Percentiles rank a stretch among this genome's conserved stretches.
phyloP scores from a whole-genome alignment of 2,797 vertebrate species.

The Arnoldichthys spilopterus region DNA sequence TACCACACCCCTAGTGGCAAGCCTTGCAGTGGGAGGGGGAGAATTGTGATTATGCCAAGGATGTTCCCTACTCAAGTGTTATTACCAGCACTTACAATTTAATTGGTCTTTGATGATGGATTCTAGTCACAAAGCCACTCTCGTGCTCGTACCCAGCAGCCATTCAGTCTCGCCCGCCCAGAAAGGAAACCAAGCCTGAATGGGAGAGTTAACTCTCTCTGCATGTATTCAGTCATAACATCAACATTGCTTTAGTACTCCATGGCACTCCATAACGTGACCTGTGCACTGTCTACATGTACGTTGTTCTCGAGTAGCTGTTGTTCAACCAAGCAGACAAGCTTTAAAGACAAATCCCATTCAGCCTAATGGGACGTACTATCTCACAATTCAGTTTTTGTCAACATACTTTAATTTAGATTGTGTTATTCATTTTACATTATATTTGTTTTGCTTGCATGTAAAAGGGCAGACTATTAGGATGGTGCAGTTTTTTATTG shows the following conservation, averaged over 20 bases:
- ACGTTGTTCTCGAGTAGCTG: neutral
- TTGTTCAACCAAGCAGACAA: neutral
- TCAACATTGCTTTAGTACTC: constrained; percentile 4
- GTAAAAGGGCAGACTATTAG: neutral
- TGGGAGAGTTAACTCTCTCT: constrained; percentile 37
- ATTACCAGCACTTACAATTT: constrained; percentile 52
- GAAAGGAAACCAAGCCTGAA: constrained; percentile 3
- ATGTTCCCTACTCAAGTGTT: constrained; percentile 51
- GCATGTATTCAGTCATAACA: constrained; percentile 33
- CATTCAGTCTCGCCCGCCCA: constrained; percentile 7
- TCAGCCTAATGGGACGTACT: neutral
- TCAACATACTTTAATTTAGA: no score
- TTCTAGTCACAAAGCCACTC: constrained; percentile 42
- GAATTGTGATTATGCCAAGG: constrained; percentile 44
- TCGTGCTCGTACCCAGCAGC: constrained; percentile 12
- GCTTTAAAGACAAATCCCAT: neutral
- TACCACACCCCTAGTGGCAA: constrained; percentile 54
- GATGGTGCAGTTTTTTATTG: no score
- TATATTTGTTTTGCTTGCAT: neutral
- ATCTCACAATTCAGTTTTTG: no score
- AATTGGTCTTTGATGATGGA: constrained; percentile 56
- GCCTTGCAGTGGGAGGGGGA: constrained; percentile 36
- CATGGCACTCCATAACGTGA: constrained; percentile 16
- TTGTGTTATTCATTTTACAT: no score
- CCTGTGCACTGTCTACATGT: neutral